These are phyloP conservation scores for Nothoprocta perdicaria DNA, from an alignment of 2,113 vertebrate species.

Conservation along the genomic window DNA sequence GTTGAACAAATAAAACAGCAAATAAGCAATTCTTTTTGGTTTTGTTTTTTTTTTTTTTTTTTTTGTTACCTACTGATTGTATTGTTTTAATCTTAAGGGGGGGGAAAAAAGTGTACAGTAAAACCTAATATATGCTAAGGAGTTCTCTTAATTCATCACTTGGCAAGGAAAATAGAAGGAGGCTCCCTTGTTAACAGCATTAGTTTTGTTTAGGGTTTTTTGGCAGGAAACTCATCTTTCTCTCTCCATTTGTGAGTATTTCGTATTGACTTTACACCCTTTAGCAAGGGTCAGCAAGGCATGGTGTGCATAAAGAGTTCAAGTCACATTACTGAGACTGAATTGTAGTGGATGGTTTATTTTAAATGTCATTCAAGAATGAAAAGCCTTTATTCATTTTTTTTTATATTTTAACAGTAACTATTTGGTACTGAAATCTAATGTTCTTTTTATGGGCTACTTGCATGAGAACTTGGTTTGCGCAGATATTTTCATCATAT, in stretches of 20 bases:
- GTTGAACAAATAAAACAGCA: too few species aligned
- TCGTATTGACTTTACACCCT: conserved; percentile 33
- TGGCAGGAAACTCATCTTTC: conserved; percentile 64
- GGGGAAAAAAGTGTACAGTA: background rate
- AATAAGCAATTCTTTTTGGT: conserved; percentile 11
- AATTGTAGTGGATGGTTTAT: conserved; percentile 41
- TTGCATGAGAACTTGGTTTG: background rate
- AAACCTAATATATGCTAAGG: background rate
- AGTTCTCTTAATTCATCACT: conserved; percentile 28
- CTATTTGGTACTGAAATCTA: conserved; percentile 7
- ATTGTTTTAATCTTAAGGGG: conserved; percentile 14
- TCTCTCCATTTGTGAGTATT: conserved; percentile 38
- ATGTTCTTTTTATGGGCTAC: background rate
- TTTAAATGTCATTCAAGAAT: conserved; percentile 48
- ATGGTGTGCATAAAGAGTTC: conserved; percentile 21
- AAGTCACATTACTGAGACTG: conserved; percentile 42
- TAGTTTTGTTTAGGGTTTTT: conserved; percentile 53
- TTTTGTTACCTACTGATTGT: background rate
- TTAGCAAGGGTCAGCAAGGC: conserved; percentile 49
- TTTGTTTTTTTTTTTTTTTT: too few species aligned
- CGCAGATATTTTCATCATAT: background rate
- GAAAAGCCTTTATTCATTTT: conserved; percentile 22
- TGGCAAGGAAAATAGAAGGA: conserved; percentile 49
- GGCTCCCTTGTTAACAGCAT: background rate
- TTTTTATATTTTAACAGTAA: conserved; percentile 3